Evolutionary conservation across 1,140 invertebrate species (phyloP).

Genomic region (Drosophila ercepeae): DNA sequence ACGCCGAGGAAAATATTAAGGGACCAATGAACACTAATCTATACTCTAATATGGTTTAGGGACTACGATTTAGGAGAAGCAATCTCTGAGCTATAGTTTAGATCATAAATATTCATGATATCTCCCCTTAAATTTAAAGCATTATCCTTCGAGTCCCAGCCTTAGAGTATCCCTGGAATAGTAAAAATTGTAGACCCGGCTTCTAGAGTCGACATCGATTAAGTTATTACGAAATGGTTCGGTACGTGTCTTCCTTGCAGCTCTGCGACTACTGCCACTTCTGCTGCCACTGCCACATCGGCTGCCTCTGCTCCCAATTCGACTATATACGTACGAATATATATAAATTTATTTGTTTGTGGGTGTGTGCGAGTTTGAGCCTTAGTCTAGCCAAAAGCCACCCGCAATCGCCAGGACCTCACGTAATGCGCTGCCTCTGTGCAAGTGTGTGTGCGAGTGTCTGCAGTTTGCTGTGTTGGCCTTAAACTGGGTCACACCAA

Average conservation of each 20-base stretch:
- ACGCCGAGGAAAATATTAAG: background rate
- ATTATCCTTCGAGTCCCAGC: background rate
- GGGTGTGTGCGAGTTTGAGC: slow-evolving; percentile 3
- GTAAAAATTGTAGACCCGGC: slow-evolving; percentile 61
- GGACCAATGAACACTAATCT: background rate
- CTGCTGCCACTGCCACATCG: slow-evolving; percentile 13
- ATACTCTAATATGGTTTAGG: slow-evolving; percentile 4
- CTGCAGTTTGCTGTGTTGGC: slow-evolving; percentile 56
- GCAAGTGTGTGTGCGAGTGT: slow-evolving; percentile 12
- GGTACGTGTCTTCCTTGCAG: slow-evolving; percentile 62
- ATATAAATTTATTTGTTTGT: slow-evolving; percentile 3
- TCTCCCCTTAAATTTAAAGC: background rate
- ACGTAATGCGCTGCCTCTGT: slow-evolving; percentile 56
- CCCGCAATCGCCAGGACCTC: slow-evolving; percentile 46
- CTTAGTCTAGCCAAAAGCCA: slow-evolving; percentile 59
- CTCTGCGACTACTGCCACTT: slow-evolving; percentile 12
- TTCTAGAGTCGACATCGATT: slow-evolving; percentile 73
- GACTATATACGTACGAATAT: background rate
- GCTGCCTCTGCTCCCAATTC: slow-evolving; percentile 12
- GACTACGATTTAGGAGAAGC: background rate
- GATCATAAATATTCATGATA: background rate
- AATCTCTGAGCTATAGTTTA: no score
- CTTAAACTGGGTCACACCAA: slow-evolving; percentile 74
- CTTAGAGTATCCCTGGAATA: slow-evolving; percentile 24
- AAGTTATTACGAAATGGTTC: slow-evolving; percentile 81